These are phyloP conservation scores for Thymelicus sylvestris DNA, from an alignment of 2,888 invertebrate species.

Conservation along the genomic window DNA sequence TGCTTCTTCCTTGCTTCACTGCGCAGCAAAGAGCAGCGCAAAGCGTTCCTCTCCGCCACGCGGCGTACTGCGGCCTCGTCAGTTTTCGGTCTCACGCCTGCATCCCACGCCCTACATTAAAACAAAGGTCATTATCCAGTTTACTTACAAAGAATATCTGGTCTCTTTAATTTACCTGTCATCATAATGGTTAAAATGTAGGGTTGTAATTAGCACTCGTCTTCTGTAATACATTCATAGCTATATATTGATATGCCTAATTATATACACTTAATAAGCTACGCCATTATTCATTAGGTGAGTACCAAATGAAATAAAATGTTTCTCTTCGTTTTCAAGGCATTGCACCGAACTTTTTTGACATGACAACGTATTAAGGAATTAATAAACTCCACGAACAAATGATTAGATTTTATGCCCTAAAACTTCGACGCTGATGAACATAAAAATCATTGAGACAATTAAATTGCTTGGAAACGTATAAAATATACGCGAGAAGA, in stretches of 20 bases:
- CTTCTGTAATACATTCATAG: too few relatives aligned
- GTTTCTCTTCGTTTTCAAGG: too few relatives aligned
- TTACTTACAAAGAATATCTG: neutral
- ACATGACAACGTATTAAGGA: too few relatives aligned
- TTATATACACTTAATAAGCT: too few relatives aligned
- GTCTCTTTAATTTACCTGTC: neutral
- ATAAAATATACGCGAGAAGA: neutral
- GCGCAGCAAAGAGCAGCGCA: constrained; percentile 91
- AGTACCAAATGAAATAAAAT: too few relatives aligned
- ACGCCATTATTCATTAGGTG: too few relatives aligned
- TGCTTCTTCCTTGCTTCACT: constrained; percentile 86
- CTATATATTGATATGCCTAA: too few relatives aligned
- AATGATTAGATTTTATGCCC: neutral
- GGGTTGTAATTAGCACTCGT: too few relatives aligned
- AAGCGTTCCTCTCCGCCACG: constrained; percentile 93
- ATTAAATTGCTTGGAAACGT: neutral
- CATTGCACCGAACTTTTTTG: too few relatives aligned
- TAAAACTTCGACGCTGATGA: constrained; percentile 1
- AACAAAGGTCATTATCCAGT: neutral
- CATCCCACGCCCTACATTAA: constrained; percentile 76
- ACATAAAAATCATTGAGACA: constrained; percentile 5
- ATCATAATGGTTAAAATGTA: too few relatives aligned
- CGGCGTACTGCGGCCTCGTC: constrained; percentile 89
- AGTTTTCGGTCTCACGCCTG: constrained; percentile 78
- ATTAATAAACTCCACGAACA: neutral